Evolutionary conservation across 2,888 invertebrate species (phyloP).

Genomic region (Dioctria rufipes): DNA sequence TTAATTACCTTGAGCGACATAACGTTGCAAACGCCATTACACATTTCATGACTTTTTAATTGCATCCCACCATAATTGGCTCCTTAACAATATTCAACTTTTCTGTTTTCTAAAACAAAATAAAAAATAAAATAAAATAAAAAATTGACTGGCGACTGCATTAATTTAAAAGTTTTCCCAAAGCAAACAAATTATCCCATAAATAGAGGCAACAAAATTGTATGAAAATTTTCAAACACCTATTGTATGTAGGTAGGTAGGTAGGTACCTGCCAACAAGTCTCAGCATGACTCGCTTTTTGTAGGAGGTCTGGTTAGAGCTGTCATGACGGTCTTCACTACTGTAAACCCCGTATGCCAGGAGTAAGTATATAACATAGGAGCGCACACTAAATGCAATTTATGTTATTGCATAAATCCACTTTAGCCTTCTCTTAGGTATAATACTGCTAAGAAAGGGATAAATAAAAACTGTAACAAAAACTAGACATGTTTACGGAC

Average conservation of each 20-base stretch:
- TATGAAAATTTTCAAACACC: conserved; percentile 49
- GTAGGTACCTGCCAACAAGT: conserved; percentile 30
- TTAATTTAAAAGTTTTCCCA: conserved; percentile 43
- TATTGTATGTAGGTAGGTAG: neutral
- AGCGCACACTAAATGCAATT: conserved; percentile 42
- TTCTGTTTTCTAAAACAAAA: neutral
- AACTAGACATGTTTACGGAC: conserved; percentile 30
- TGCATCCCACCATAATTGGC: conserved; percentile 7
- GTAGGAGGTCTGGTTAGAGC: neutral
- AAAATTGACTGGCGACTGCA: conserved; percentile 20
- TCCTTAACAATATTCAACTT: neutral
- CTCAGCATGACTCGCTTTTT: neutral
- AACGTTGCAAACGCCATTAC: no score
- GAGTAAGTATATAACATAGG: neutral
- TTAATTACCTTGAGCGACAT: no score
- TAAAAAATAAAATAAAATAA: conserved; percentile 18
- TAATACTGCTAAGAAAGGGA: neutral
- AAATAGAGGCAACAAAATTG: conserved; percentile 47
- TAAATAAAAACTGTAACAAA: conserved; percentile 40
- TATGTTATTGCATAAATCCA: conserved; percentile 51
- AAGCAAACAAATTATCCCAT: conserved; percentile 48
- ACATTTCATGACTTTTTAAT: neutral
- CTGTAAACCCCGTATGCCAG: neutral
- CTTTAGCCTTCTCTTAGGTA: conserved; percentile 3
- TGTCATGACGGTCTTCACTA: neutral